Evolutionary conservation across 2,113 vertebrate species (phyloP).

Genomic region (Leucopternis melanops): DNA sequence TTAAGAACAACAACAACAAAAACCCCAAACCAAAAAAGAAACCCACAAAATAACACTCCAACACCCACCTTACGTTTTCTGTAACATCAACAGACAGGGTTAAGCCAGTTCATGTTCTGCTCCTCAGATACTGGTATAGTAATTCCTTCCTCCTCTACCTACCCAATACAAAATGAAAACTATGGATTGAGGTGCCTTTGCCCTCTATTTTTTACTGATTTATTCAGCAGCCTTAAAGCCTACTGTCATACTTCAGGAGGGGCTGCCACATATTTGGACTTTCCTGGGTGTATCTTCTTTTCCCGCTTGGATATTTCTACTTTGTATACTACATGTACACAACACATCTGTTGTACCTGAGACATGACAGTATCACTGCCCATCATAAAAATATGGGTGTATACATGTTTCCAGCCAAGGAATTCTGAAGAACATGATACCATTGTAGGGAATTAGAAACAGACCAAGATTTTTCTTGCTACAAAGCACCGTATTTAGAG

Average conservation of each 20-base stretch:
- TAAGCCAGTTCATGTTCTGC: background rate
- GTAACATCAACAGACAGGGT: background rate
- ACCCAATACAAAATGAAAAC: background rate
- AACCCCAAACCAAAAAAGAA: background rate
- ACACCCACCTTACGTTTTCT: background rate
- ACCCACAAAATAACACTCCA: background rate
- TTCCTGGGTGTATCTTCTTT: background rate
- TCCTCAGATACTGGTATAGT: background rate
- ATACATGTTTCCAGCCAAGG: background rate
- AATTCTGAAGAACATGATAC: background rate
- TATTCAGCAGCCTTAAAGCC: background rate
- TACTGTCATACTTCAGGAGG: background rate
- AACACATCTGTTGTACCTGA: background rate
- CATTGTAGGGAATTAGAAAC: background rate
- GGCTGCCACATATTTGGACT: background rate
- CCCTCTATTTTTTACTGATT: background rate
- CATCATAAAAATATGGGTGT: background rate
- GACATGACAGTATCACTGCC: accelerated
- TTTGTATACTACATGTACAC: background rate
- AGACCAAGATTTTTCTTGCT: background rate
- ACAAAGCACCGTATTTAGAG: background rate
- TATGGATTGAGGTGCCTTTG: background rate
- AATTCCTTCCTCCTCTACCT: background rate
- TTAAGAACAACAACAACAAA: background rate
- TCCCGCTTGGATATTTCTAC: background rate